A percentile compares a stretch with the other conserved stretches of the same genome.
These are phyloP conservation scores for Pangasius krempfi DNA, from an alignment of 2,797 vertebrate species.

Conservation along the genomic window DNA sequence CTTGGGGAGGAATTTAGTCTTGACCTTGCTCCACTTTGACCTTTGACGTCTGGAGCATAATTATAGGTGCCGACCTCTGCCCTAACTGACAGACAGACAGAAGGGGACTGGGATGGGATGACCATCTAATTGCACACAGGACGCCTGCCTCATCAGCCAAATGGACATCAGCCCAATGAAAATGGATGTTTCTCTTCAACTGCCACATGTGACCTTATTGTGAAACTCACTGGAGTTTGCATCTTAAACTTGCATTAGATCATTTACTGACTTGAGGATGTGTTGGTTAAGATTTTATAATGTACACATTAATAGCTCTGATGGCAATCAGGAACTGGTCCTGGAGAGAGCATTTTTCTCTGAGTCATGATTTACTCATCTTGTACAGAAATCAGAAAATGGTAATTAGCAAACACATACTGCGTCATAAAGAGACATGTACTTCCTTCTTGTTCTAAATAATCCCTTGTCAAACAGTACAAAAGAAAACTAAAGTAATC, in stretches of 20 bases:
- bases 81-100: conserved; percentile 48
- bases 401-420: conserved; percentile 4
- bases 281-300: conserved; percentile 24
- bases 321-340: not conserved
- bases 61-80: conserved; percentile 55
- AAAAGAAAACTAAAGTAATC: not conserved
- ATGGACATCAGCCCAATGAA: conserved; percentile 48
- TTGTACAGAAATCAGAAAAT: conserved; percentile 2
- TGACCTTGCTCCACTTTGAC: conserved; percentile 53
- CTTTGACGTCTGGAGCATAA: conserved; percentile 56
- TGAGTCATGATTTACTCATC: not conserved
- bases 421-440: not conserved
- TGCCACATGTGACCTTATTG: conserved; percentile 27
- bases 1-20: conserved; percentile 44
- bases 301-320: conserved; percentile 23
- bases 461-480: not conserved
- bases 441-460: not conserved
- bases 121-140: conserved; percentile 58
- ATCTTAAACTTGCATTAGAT: conserved; percentile 22
- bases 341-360: not conserved
- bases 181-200: conserved; percentile 44
- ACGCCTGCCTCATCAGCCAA: conserved; percentile 53
- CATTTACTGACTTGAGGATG: conserved; percentile 17
- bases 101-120: conserved; percentile 48
- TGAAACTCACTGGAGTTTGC: conserved; percentile 12